Percentiles rank a stretch among this genome's conserved stretches.
Conservation (phyloP, 2,888 invertebrate species). For the Aproaerema taeniolella region DNA sequence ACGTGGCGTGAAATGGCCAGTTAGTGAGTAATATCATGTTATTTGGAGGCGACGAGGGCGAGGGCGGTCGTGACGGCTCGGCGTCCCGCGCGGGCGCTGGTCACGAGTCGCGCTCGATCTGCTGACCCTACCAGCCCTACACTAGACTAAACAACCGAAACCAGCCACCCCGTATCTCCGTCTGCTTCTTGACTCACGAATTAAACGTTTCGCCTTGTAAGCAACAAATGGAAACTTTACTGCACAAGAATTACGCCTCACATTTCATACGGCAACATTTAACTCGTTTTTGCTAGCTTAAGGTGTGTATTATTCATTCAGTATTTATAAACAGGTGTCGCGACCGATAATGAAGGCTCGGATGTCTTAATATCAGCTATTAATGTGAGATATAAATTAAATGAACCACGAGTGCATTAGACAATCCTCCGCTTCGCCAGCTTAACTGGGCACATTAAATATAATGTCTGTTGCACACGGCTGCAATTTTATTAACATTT, state of each 20-base stretch:
- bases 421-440: conserved; percentile 35
- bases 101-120: conserved; percentile 59
- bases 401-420: conserved; percentile 45
- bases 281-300: not conserved
- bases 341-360: conserved; percentile 36
- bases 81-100: conserved; percentile 43
- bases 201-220: not conserved
- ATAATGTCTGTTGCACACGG: conserved; percentile 41
- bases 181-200: not conserved
- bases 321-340: conserved; percentile 36
- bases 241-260: not conserved
- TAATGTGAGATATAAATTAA: conserved; percentile 47
- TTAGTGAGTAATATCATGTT: conserved; percentile 74
- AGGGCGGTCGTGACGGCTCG: conserved; percentile 60
- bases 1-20: conserved; percentile 71
- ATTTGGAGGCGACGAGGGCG: conserved; percentile 62
- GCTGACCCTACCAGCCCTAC: conserved; percentile 55
- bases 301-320: conserved; percentile 10
- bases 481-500: conserved; percentile 60
- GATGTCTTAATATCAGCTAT: conserved; percentile 52
- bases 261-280: conserved; percentile 2
- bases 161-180: conserved; percentile 8
- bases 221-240: not conserved
- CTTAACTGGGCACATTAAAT: conserved; percentile 43
- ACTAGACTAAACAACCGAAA: conserved; percentile 11